Evolutionary conservation across 2,113 vertebrate species (phyloP).

Genomic region (human (Homo sapiens)): GRCh38 chr3:26592001-26592500

Average conservation of each 20-base stretch:
- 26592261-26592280: rapidly evolving
- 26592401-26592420: neutral
- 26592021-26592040: neutral
- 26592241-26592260: neutral
- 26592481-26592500: rapidly evolving
- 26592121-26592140: neutral
- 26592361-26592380: neutral
- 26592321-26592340: neutral
- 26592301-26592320: neutral
- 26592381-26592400: neutral
- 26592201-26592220: neutral
- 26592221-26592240: neutral
- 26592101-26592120: neutral
- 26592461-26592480: neutral
- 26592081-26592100: neutral
- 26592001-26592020: neutral
- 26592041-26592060: neutral
- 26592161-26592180: neutral
- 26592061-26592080: neutral
- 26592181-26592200: neutral
- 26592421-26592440: neutral
- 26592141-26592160: neutral
- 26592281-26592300: neutral
- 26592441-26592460: neutral
- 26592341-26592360: neutral